A percentile compares a stretch with the other conserved stretches of the same genome.
Evolutionary conservation across 2,797 vertebrate genomes (phyloP).

Genomic region (Typhlichthys eigenmanni): DNA sequence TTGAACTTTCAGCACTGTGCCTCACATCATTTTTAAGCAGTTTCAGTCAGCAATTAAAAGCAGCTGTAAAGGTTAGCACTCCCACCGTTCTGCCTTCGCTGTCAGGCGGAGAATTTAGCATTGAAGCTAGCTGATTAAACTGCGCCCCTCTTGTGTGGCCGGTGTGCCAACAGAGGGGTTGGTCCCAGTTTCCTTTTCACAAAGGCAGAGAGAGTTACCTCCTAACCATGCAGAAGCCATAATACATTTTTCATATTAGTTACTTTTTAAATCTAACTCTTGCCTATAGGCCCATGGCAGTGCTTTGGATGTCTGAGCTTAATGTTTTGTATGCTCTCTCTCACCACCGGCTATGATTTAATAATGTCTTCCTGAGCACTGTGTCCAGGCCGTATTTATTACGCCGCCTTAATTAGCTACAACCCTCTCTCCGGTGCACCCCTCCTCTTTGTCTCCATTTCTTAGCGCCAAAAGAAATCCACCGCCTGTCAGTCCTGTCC

Average conservation of each 20-base stretch:
- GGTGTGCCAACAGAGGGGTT: conserved; percentile 39
- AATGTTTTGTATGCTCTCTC: conserved; percentile 57
- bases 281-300: conserved; percentile 58
- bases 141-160: neutral
- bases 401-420: conserved; percentile 74
- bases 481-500: conserved; percentile 19
- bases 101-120: conserved; percentile 20
- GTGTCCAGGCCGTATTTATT: conserved; percentile 65
- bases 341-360: conserved; percentile 74
- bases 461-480: conserved; percentile 23
- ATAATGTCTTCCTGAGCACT: conserved; percentile 66
- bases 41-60: conserved; percentile 7
- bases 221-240: conserved; percentile 41
- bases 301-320: conserved; percentile 64
- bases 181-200: conserved; percentile 24
- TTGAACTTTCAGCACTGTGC: neutral
- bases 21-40: neutral
- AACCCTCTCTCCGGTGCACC: conserved; percentile 44
- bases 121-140: conserved; percentile 29
- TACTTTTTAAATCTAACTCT: conserved; percentile 76
- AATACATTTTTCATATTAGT: conserved; percentile 78
- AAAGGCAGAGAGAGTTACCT: conserved; percentile 36
- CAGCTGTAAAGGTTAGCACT: neutral
- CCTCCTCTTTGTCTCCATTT: conserved; percentile 11
- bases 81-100: conserved; percentile 7